These are phyloP conservation scores for Baryphthengus martii DNA, from an alignment of 2,113 vertebrate genomes.

Conservation along the genomic window DNA sequence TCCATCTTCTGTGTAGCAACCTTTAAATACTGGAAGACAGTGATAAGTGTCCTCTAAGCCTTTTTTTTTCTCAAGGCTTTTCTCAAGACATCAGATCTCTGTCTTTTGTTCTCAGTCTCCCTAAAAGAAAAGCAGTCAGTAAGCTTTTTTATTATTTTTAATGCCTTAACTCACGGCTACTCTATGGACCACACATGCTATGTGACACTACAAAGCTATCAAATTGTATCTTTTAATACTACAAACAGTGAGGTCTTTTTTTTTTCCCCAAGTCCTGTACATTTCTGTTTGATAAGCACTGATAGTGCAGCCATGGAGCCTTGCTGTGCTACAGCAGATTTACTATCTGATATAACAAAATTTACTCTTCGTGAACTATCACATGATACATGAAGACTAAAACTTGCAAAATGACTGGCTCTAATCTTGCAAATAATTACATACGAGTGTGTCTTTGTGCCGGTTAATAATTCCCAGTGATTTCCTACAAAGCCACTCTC, in stretches of 20 bases:
- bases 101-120: neutral
- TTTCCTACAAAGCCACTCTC: neutral
- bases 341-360: neutral
- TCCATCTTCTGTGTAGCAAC: neutral
- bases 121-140: neutral
- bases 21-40: neutral
- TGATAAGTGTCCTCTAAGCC: neutral
- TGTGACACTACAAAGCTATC: neutral
- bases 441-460: neutral
- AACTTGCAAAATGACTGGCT: neutral
- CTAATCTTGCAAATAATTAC: neutral
- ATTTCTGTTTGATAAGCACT: neutral
- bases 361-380: neutral
- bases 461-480: neutral
- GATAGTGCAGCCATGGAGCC: neutral
- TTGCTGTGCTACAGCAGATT: neutral
- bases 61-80: neutral
- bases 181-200: accelerated
- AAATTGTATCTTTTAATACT: neutral
- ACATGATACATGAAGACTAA: neutral
- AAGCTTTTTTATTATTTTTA: neutral
- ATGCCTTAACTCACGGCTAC: neutral
- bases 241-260: neutral
- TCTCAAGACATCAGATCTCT: too few species aligned
- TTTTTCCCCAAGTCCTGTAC: accelerated